Conservation (phyloP, 2,888 invertebrate species). For the Melieria picta region DNA sequence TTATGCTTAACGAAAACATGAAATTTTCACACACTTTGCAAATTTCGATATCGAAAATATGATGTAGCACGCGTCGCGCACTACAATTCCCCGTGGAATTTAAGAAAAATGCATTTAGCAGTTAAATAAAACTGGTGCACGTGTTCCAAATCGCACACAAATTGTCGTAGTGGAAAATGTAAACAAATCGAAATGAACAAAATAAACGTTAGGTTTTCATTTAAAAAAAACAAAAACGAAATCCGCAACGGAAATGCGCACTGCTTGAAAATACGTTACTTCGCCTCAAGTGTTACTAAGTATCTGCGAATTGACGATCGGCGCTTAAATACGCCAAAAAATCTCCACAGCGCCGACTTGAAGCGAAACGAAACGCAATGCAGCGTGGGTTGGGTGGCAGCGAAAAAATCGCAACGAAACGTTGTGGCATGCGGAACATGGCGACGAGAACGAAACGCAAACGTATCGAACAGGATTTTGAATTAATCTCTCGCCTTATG, state of each 20-base stretch:
- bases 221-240: not conserved
- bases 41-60: conserved; percentile 17
- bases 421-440: not conserved
- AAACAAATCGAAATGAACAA: not conserved
- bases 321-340: conserved; percentile 52
- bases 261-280: conserved; percentile 44
- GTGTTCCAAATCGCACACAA: not conserved
- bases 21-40: conserved; percentile 42
- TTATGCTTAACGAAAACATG: conserved; percentile 47
- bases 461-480: conserved; percentile 16
- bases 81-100: not conserved
- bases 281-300: conserved; percentile 55
- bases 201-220: not conserved
- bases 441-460: not conserved
- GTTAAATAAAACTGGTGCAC: not conserved
- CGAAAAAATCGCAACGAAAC: not conserved
- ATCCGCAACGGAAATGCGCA: not conserved
- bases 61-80: conserved; percentile 21
- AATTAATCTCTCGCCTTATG: not conserved
- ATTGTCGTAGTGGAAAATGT: not conserved
- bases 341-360: not conserved
- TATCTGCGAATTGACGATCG: conserved; percentile 53
- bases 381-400: not conserved
- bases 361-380: not conserved
- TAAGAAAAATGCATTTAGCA: not conserved